Conservation (phyloP, 2,888 invertebrate species). For the Andrena dorsata region DNA sequence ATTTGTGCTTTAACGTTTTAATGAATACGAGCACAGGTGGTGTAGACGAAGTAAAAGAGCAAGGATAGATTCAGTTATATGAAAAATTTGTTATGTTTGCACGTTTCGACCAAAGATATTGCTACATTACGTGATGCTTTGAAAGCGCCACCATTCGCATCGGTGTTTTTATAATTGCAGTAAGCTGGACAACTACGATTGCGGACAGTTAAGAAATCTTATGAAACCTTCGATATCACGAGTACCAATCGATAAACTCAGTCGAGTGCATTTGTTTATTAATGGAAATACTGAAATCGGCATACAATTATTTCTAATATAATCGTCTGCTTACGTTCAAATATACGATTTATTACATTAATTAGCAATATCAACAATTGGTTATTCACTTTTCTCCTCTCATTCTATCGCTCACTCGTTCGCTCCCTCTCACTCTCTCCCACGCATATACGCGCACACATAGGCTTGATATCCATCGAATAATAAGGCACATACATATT, state of each 20-base stretch:
- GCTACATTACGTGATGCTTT: neutral
- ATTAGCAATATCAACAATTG: conserved; percentile 65
- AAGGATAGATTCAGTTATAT: neutral
- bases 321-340: conserved; percentile 53
- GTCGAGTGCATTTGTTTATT: conserved; percentile 71
- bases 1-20: too few relatives aligned
- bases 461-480: conserved; percentile 22
- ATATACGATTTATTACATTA: conserved; percentile 61
- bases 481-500: conserved; percentile 46
- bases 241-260: conserved; percentile 16
- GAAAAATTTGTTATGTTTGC: neutral
- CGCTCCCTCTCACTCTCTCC: conserved; percentile 8
- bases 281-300: conserved; percentile 81
- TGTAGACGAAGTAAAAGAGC: too few relatives aligned
- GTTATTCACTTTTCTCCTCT: conserved; percentile 39
- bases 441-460: neutral
- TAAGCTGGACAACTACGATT: conserved; percentile 7
- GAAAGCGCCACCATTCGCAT: neutral
- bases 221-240: neutral
- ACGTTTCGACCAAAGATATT: neutral
- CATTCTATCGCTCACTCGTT: neutral
- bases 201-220: neutral
- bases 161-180: conserved; percentile 17
- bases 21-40: too few relatives aligned
- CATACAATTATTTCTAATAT: conserved; percentile 73